phyloP scores from a whole-genome alignment of 2,113 vertebrate species.

The Engystomops pustulosus region DNA sequence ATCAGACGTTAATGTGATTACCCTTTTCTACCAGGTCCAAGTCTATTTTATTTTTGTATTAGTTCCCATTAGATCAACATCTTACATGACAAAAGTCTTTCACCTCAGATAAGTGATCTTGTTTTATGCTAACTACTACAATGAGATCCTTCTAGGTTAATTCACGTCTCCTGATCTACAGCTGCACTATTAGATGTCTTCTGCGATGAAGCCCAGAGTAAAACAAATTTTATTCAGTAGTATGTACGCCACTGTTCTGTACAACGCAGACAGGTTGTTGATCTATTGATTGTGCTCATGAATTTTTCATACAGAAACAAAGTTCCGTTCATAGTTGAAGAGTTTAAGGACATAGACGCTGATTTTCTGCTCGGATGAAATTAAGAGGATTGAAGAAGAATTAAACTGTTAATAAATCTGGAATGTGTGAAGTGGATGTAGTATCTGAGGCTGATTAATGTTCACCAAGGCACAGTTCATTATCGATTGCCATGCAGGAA shows the following conservation, averaged over 20 bases:
- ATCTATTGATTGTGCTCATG: slow-evolving; percentile 44
- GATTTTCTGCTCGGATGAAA: slow-evolving; percentile 49
- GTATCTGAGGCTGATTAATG: background rate
- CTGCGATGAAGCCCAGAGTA: background rate
- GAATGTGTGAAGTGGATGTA: slow-evolving; percentile 6
- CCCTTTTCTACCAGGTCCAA: too few species aligned
- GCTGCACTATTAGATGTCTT: background rate
- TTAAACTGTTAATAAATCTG: slow-evolving; percentile 33
- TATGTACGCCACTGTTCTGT: slow-evolving; percentile 8
- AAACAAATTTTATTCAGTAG: slow-evolving; percentile 2
- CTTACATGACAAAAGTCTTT: too few species aligned
- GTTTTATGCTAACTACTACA: background rate
- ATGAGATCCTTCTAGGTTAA: background rate
- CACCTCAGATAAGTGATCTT: too few species aligned
- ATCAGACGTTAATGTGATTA: too few species aligned
- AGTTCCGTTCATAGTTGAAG: slow-evolving; percentile 29
- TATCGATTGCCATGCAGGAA: slow-evolving; percentile 7
- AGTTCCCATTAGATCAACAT: too few species aligned
- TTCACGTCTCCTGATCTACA: background rate
- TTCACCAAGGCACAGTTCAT: background rate
- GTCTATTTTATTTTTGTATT: too few species aligned
- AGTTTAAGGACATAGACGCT: slow-evolving; percentile 21
- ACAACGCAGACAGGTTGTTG: background rate
- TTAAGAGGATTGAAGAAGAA: slow-evolving; percentile 39
- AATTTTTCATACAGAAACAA: slow-evolving; percentile 43